phyloP scores from a whole-genome alignment of 1,140 invertebrate genomes.

The Panagrolaimus sp. region DNA sequence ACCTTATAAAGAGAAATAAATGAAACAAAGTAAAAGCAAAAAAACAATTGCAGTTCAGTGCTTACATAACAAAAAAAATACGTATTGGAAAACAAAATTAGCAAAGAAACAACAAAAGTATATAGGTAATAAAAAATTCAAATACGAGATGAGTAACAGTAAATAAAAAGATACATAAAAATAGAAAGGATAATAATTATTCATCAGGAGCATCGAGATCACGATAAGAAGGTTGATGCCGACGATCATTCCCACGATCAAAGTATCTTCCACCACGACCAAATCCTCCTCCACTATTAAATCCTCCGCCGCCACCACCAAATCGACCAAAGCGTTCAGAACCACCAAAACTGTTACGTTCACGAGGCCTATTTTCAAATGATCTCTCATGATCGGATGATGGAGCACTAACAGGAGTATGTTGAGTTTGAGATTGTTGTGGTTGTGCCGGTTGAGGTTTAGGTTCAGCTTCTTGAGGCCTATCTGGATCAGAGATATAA shows the following conservation, averaged over 20 bases:
- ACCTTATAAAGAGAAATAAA: too few species aligned
- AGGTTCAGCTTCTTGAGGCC: constrained; percentile 79
- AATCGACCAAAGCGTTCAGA: constrained; percentile 14
- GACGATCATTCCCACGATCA: constrained; percentile 61
- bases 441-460: constrained; percentile 34
- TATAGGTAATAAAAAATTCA: too few species aligned
- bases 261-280: constrained; percentile 1
- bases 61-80: constrained; percentile 2
- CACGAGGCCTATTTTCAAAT: not conserved
- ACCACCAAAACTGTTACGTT: not conserved
- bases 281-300: not conserved
- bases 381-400: not conserved
- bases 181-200: constrained; percentile 44
- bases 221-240: constrained; percentile 71
- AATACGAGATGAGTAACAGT: not conserved
- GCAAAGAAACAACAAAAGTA: constrained; percentile 11
- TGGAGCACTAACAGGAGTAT: not conserved
- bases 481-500: constrained; percentile 86
- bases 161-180: constrained; percentile 7
- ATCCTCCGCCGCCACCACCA: constrained; percentile 24
- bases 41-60: too few species aligned
- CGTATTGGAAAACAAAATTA: not conserved
- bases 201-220: constrained; percentile 75
- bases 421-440: constrained; percentile 21
- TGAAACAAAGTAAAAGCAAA: too few species aligned